phyloP scores from a whole-genome alignment of 2,797 vertebrate species.

The Gila robusta region DNA sequence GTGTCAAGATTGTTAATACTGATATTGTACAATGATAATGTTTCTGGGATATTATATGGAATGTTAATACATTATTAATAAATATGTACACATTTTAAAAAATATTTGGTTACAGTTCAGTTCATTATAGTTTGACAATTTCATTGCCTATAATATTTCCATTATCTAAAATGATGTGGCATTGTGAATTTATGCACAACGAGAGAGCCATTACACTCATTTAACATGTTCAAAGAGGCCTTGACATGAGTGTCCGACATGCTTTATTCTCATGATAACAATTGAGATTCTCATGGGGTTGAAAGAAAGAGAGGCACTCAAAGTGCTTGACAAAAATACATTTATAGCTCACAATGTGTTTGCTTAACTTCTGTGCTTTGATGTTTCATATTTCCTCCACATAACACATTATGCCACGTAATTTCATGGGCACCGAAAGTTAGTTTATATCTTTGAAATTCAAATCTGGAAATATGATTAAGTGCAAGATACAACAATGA shows the following conservation, averaged over 20 bases:
- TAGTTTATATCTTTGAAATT: neutral
- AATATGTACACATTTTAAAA: neutral
- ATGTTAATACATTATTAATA: neutral
- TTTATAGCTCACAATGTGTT: neutral
- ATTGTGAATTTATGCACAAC: neutral
- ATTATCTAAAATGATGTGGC: neutral
- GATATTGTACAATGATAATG: neutral
- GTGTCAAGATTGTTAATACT: neutral
- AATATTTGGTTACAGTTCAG: neutral
- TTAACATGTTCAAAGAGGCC: conserved; percentile 17
- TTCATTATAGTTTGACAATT: neutral
- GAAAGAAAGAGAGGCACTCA: conserved; percentile 5
- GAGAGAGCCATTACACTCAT: conserved; percentile 38
- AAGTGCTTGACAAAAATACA: neutral
- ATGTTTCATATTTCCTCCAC: conserved; percentile 4
- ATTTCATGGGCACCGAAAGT: neutral
- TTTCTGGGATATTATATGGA: neutral
- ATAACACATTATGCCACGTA: neutral
- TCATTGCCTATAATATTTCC: neutral
- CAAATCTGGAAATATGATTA: neutral
- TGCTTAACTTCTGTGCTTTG: conserved; percentile 30
- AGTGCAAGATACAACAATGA: neutral
- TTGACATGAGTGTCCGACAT: neutral
- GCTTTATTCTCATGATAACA: neutral
- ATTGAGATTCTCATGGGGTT: conserved; percentile 2